These are phyloP conservation scores for Etia nguti DNA, from an alignment of 2,113 vertebrate species.

Conservation along the genomic window DNA sequence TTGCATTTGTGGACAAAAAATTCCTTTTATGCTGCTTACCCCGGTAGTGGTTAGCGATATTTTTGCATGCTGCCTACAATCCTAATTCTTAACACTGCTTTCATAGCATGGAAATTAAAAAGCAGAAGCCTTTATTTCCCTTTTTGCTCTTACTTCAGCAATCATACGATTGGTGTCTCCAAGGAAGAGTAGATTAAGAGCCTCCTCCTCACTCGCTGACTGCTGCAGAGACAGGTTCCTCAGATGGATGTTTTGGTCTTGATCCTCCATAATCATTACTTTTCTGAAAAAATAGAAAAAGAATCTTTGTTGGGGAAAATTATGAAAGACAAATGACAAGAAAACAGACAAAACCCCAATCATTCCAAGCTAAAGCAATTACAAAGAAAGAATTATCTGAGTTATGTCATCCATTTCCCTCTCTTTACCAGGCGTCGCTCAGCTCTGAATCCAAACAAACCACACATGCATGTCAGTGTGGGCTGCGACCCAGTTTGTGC, in stretches of 20 bases:
- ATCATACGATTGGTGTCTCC: conserved; percentile 98
- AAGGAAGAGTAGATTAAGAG: conserved; percentile 91
- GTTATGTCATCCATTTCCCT: conserved; percentile 25
- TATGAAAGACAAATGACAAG: background rate
- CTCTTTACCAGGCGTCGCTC: background rate
- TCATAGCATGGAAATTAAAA: background rate
- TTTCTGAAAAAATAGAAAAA: conserved; percentile 69
- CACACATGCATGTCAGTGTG: conserved; percentile 28
- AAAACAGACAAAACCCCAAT: background rate
- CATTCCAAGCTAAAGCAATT: background rate
- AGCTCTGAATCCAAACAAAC: conserved; percentile 41
- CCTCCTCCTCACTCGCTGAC: conserved; percentile 89
- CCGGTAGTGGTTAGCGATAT: background rate
- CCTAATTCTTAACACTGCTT: background rate
- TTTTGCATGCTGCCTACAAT: background rate
- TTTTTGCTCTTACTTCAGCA: conserved; percentile 81
- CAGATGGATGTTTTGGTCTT: conserved; percentile 94
- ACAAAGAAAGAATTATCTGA: background rate
- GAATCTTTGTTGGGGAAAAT: background rate
- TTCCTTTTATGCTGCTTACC: background rate
- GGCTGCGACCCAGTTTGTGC: background rate
- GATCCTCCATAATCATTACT: conserved; percentile 89
- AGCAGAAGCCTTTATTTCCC: background rate
- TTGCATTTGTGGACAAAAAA: conserved; percentile 11
- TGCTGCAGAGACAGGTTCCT: conserved; percentile 90